phyloP scores from a whole-genome alignment of 2,797 vertebrate genomes.

The Acrossocheilus wenchowensis region DNA sequence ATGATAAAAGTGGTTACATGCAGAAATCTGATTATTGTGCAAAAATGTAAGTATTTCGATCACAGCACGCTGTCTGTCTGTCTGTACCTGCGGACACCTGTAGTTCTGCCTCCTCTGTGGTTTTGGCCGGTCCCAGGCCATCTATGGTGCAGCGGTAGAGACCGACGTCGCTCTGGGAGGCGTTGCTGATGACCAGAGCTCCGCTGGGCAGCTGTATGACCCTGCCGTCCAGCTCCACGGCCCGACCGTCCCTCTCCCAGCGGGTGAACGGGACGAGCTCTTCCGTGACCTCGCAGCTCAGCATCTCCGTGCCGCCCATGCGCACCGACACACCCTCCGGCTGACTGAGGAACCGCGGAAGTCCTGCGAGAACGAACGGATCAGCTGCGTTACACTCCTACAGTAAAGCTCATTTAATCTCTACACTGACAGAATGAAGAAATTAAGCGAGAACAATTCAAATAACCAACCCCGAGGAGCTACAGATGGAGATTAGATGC shows the following conservation, averaged over 20 bases:
- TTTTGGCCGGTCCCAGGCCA: constrained; percentile 82
- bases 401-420: not conserved
- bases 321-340: constrained; percentile 78
- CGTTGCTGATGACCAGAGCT: constrained; percentile 87
- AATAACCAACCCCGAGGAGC: constrained; percentile 14
- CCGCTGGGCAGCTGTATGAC: constrained; percentile 82
- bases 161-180: constrained; percentile 82
- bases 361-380: constrained; percentile 73
- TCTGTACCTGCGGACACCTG: constrained; percentile 84
- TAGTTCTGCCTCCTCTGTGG: constrained; percentile 90
- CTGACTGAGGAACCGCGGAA: constrained; percentile 88
- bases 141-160: constrained; percentile 90
- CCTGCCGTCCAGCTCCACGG: constrained; percentile 74
- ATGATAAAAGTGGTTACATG: not conserved
- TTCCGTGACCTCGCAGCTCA: constrained; percentile 87
- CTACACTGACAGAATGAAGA: not conserved
- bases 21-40: not conserved
- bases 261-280: constrained; percentile 87
- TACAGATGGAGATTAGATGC: constrained; percentile 39
- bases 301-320: constrained; percentile 80
- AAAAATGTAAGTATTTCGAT: not conserved
- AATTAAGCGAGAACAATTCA: not conserved
- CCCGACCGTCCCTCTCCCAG: constrained; percentile 88
- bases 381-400: not conserved
- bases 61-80: too few species aligned